Percentiles rank a stretch among this genome's conserved stretches.
Conservation (phyloP, 2,113 vertebrate genomes). For the Setophaga coronata region DNA sequence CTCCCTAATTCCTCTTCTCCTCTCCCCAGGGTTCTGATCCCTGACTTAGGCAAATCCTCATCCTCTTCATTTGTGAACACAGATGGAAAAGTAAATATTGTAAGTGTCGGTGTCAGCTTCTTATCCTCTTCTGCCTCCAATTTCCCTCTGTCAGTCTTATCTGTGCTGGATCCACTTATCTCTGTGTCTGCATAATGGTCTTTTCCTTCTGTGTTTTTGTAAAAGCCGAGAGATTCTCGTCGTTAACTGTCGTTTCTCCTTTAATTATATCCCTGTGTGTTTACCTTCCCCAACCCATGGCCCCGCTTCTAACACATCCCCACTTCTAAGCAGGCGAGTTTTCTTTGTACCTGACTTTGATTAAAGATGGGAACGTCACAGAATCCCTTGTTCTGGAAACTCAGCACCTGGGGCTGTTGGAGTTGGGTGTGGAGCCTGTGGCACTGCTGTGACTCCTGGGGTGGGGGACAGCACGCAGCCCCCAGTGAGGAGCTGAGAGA, state of each 20-base stretch:
- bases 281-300: background rate
- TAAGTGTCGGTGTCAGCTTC: background rate
- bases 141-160: constrained; percentile 49
- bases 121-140: constrained; percentile 40
- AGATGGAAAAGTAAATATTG: constrained; percentile 44
- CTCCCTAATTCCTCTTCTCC: background rate
- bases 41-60: constrained; percentile 46
- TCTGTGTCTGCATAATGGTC: background rate
- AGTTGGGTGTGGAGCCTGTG: background rate
- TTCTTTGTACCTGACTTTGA: constrained; percentile 34
- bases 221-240: background rate
- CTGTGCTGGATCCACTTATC: constrained; percentile 19
- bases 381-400: background rate
- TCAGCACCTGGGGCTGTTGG: background rate
- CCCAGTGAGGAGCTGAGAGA: rapidly evolving
- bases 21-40: constrained; percentile 8
- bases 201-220: background rate
- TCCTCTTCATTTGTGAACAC: constrained; percentile 12
- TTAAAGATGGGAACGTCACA: background rate
- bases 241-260: background rate
- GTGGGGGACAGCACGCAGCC: background rate
- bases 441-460: background rate
- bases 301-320: background rate
- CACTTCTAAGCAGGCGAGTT: constrained; percentile 5
- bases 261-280: background rate